phyloP scores from a whole-genome alignment of 30 jellyfish, hydroid and myxozoan species.

The Clytia hemisphaerica region DNA sequence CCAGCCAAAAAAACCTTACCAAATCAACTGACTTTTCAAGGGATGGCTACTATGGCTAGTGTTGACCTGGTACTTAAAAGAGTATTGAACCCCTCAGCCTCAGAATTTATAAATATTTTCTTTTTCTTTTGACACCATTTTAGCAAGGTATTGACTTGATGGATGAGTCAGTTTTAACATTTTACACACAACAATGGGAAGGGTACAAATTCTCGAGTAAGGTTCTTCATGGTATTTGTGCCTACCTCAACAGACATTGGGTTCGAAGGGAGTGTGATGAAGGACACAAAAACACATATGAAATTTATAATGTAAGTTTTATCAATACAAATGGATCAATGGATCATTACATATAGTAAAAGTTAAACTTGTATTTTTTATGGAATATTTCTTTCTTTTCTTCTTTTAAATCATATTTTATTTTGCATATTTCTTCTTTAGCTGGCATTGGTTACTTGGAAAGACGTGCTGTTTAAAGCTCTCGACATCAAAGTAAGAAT shows the following conservation, averaged over 20 bases:
- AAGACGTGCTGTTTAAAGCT: slow-evolving; percentile 79
- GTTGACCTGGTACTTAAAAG: too few species aligned
- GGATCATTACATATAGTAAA: background rate
- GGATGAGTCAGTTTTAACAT: slow-evolving; percentile 96
- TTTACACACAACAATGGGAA: slow-evolving; percentile 99
- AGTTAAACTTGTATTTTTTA: background rate
- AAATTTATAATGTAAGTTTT: slow-evolving; percentile 83
- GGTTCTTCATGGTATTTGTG: slow-evolving; percentile 95
- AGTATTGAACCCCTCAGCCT: too few species aligned
- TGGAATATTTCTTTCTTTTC: background rate
- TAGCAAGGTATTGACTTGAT: slow-evolving; percentile 96
- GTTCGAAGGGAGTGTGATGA: slow-evolving; percentile 97
- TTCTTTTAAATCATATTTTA: background rate
- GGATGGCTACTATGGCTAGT: too few species aligned
- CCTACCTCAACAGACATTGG: slow-evolving; percentile 95
- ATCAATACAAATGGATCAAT: background rate
- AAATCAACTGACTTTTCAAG: too few species aligned
- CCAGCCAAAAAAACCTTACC: too few species aligned
- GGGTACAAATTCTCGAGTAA: slow-evolving; percentile 93
- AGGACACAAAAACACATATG: slow-evolving; percentile 87
- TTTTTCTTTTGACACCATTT: background rate
- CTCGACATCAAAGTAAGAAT: slow-evolving; percentile 51
- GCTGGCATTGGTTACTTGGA: slow-evolving; percentile 98
- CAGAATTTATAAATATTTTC: background rate
- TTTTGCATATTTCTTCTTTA: slow-evolving; percentile 25